A percentile compares a stretch with the other conserved stretches of the same genome.
These are phyloP conservation scores for Tetheella fluctuosa DNA, from an alignment of 2,888 invertebrate genomes.

Conservation along the genomic window DNA sequence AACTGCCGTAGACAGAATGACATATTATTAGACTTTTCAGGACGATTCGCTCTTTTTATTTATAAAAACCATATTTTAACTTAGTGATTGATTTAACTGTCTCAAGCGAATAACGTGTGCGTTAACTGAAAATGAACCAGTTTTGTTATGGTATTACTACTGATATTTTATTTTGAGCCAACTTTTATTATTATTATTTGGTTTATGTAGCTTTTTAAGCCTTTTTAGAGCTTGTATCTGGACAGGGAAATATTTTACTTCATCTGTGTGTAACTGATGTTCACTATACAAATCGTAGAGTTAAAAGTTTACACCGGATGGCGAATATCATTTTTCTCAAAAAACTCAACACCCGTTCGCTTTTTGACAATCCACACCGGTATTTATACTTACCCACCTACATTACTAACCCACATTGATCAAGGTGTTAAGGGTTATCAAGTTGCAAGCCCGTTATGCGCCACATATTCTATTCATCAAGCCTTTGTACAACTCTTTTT, in stretches of 20 bases:
- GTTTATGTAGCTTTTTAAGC: no score
- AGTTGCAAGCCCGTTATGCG: conserved; percentile 76
- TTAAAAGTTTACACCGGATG: conserved; percentile 59
- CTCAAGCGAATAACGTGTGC: no score
- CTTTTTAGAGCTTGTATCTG: no score
- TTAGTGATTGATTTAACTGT: no score
- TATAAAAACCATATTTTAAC: neutral
- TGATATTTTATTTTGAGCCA: no score
- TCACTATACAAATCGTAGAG: conserved; percentile 15
- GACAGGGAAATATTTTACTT: no score
- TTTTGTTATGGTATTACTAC: no score
- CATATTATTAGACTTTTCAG: neutral
- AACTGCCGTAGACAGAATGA: conserved; percentile 6
- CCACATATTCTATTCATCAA: conserved; percentile 56
- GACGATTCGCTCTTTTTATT: neutral
- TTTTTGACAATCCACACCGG: conserved; percentile 64
- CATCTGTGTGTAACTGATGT: no score
- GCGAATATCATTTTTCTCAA: conserved; percentile 61
- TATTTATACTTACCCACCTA: conserved; percentile 57
- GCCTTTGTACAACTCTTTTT: conserved; percentile 70
- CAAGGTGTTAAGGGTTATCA: conserved; percentile 81
- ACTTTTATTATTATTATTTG: no score
- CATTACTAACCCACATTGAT: conserved; percentile 80
- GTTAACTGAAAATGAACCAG: neutral
- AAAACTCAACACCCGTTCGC: conserved; percentile 62